phyloP scores from a whole-genome alignment of 2,797 vertebrate genomes.

The Acridotheres tristis region DNA sequence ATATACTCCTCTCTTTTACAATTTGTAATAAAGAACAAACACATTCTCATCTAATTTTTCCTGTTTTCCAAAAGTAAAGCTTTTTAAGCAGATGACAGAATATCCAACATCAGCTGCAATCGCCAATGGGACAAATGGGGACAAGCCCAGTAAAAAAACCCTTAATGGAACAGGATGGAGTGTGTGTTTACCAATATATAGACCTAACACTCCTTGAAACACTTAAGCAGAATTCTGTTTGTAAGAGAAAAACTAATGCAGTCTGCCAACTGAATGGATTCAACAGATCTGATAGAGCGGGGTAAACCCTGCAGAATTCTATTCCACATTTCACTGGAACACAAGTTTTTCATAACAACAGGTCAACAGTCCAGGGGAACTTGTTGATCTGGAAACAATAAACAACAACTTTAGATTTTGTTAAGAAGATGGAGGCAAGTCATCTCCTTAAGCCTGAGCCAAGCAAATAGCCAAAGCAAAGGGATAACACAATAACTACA shows the following conservation, averaged over 20 bases:
- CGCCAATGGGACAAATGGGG: background rate
- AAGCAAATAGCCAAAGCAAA: background rate
- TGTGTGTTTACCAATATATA: background rate
- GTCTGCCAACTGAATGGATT: background rate
- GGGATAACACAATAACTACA: rapidly evolving
- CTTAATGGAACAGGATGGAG: background rate
- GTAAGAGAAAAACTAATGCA: background rate
- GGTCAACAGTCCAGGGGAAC: background rate
- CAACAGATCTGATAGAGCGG: background rate
- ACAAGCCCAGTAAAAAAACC: background rate
- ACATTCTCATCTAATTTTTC: background rate
- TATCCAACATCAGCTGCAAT: background rate
- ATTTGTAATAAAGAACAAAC: background rate
- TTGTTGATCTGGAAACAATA: background rate
- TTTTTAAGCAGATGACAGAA: background rate
- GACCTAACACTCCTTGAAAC: background rate
- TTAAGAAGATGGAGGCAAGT: background rate
- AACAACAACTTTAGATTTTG: background rate
- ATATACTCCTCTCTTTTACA: background rate
- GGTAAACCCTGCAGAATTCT: background rate
- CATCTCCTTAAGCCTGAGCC: background rate
- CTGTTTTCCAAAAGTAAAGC: background rate
- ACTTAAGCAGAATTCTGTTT: background rate
- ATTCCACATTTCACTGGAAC: background rate
- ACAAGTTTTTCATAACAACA: background rate